Percentiles rank a stretch among this genome's conserved stretches.
Evolutionary conservation across 2,888 invertebrate species (phyloP).

Genomic region (Oasisia sp.): DNA sequence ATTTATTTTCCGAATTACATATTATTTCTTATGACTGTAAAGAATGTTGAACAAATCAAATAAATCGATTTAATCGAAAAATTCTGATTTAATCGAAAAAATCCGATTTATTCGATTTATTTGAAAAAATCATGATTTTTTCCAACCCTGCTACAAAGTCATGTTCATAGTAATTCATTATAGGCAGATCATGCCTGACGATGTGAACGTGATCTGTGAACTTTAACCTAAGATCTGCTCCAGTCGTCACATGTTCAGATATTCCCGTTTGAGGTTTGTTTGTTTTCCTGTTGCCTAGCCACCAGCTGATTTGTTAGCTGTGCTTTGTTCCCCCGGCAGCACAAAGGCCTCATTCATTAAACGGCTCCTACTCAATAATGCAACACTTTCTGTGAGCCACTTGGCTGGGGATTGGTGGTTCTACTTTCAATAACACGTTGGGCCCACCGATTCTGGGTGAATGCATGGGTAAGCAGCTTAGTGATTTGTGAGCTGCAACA

Average conservation of each 20-base stretch:
- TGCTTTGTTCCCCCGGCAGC: neutral
- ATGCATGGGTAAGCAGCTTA: neutral
- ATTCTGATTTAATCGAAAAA: too few species aligned
- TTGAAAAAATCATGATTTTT: too few species aligned
- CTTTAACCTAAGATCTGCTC: neutral
- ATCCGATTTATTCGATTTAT: too few species aligned
- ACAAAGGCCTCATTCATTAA: neutral
- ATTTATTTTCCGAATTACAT: too few species aligned
- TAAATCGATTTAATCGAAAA: too few species aligned
- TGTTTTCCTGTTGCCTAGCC: neutral
- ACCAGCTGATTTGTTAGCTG: neutral
- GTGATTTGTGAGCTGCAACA: too few species aligned
- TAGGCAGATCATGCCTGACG: too few species aligned
- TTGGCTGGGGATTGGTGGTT: neutral
- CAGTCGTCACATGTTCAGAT: neutral
- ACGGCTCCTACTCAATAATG: neutral
- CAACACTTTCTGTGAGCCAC: neutral
- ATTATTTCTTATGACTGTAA: too few species aligned
- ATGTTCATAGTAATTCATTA: too few species aligned
- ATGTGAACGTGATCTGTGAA: neutral
- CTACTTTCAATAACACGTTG: conserved; percentile 20
- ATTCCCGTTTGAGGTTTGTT: neutral
- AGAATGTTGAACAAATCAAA: too few species aligned
- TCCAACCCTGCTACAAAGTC: too few species aligned
- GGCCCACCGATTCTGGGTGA: neutral